Conservation (phyloP, 2,113 vertebrate species). For the Phylloscopus trochilus region DNA sequence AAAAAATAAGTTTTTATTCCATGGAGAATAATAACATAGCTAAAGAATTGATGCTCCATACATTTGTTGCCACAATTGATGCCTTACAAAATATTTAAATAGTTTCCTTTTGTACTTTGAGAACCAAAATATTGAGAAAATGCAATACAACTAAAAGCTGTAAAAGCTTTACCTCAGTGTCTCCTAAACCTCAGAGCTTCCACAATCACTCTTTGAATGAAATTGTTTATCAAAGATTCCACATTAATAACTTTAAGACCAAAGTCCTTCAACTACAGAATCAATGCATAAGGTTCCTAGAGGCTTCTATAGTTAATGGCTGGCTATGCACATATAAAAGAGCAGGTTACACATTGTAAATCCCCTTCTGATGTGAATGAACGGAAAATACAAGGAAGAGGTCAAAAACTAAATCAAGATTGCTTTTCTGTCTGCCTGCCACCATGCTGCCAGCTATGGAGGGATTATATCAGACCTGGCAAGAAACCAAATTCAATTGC, state of each 20-base stretch:
- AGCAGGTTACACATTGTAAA: not conserved
- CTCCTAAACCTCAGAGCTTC: not conserved
- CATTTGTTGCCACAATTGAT: not conserved
- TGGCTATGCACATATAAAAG: not conserved
- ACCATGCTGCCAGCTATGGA: not conserved
- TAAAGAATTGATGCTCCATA: not conserved
- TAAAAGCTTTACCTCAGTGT: not conserved
- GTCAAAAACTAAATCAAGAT: not conserved
- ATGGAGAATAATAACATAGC: not conserved
- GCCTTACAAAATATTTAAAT: not conserved
- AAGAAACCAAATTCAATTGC: not conserved
- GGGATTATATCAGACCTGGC: not conserved
- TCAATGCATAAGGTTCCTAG: not conserved
- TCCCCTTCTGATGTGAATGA: not conserved
- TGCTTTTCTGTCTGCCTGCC: not conserved
- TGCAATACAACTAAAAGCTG: not conserved
- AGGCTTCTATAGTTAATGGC: not conserved
- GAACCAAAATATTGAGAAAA: not conserved
- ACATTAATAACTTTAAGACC: slow-evolving; percentile 1
- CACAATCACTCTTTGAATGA: not conserved
- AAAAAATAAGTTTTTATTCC: not conserved
- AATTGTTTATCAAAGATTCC: slow-evolving; percentile 21
- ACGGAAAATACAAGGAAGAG: not conserved
- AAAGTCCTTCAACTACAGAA: slow-evolving; percentile 23
- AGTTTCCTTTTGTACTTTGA: not conserved